phyloP scores from a whole-genome alignment of 2,888 invertebrate species.

The Aporophyla nigra region DNA sequence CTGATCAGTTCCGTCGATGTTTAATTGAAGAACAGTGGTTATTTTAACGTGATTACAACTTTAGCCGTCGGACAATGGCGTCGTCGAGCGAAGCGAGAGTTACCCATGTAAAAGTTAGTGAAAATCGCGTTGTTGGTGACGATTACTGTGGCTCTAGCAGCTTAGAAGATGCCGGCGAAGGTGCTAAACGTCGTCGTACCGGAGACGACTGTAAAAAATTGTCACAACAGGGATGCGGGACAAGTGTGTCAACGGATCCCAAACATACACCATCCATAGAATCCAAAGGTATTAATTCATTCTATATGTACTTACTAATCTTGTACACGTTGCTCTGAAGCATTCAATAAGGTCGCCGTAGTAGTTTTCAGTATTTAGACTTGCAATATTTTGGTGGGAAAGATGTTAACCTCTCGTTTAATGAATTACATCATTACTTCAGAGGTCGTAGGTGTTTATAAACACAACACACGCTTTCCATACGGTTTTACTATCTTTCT shows the following conservation, averaged over 20 bases:
- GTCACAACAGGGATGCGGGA: slow-evolving; percentile 87
- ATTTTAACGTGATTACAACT: slow-evolving; percentile 79
- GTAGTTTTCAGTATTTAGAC: slow-evolving; percentile 49
- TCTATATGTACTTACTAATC: slow-evolving; percentile 64
- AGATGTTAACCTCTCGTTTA: slow-evolving; percentile 85
- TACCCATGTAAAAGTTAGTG: slow-evolving; percentile 87
- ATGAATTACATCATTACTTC: slow-evolving; percentile 84
- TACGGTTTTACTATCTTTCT: slow-evolving; percentile 48
- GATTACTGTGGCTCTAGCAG: slow-evolving; percentile 78
- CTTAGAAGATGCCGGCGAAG: slow-evolving; percentile 85
- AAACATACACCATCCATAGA: slow-evolving; percentile 81
- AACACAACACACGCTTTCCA: slow-evolving; percentile 82
- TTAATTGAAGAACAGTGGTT: slow-evolving; percentile 81
- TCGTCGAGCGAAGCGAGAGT: slow-evolving; percentile 86
- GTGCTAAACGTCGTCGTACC: slow-evolving; percentile 85
- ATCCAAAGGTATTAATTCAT: slow-evolving; percentile 83
- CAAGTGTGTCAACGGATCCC: slow-evolving; percentile 86
- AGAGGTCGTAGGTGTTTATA: slow-evolving; percentile 89
- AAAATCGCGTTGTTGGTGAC: slow-evolving; percentile 82
- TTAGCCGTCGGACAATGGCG: slow-evolving; percentile 88
- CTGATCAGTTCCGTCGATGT: slow-evolving; percentile 75
- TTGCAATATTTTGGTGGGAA: slow-evolving; percentile 87
- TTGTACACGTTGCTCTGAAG: slow-evolving; percentile 45
- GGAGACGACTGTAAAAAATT: slow-evolving; percentile 87
- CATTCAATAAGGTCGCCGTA: slow-evolving; percentile 43